Percentiles rank a stretch among this genome's conserved stretches.
These are phyloP conservation scores for Podocnemis expansa DNA, from an alignment of 2,113 vertebrate genomes.

Conservation along the genomic window DNA sequence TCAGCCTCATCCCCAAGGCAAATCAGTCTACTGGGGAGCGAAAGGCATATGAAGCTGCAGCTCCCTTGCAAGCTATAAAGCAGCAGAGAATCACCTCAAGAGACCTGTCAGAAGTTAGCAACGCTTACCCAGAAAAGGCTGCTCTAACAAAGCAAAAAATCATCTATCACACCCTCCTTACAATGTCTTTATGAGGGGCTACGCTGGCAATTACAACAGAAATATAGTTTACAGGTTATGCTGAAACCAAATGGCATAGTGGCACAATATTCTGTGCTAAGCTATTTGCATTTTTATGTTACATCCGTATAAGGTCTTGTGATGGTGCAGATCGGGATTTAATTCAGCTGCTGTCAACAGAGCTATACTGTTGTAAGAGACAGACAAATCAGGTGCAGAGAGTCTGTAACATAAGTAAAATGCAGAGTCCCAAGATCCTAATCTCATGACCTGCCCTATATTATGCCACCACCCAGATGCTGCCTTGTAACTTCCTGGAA, in stretches of 20 bases:
- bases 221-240: rapidly evolving
- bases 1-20: conserved; percentile 15
- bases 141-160: not conserved
- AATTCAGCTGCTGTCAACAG: rapidly evolving
- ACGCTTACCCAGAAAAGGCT: not conserved
- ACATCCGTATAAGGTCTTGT: rapidly evolving
- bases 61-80: not conserved
- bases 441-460: not conserved
- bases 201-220: not conserved
- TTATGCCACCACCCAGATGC: rapidly evolving
- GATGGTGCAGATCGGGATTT: rapidly evolving
- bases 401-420: rapidly evolving
- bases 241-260: rapidly evolving
- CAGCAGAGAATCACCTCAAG: conserved; percentile 50
- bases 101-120: conserved; percentile 14
- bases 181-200: conserved; percentile 22
- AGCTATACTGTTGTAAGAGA: rapidly evolving
- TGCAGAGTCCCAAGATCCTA: not conserved
- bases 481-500: rapidly evolving
- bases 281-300: not conserved
- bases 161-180: not conserved
- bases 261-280: not conserved
- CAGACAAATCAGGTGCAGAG: rapidly evolving
- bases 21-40: not conserved
- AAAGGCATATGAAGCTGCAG: conserved; percentile 33